Conservation (phyloP, 2,797 vertebrate genomes). For the Sus cebifrons region DNA sequence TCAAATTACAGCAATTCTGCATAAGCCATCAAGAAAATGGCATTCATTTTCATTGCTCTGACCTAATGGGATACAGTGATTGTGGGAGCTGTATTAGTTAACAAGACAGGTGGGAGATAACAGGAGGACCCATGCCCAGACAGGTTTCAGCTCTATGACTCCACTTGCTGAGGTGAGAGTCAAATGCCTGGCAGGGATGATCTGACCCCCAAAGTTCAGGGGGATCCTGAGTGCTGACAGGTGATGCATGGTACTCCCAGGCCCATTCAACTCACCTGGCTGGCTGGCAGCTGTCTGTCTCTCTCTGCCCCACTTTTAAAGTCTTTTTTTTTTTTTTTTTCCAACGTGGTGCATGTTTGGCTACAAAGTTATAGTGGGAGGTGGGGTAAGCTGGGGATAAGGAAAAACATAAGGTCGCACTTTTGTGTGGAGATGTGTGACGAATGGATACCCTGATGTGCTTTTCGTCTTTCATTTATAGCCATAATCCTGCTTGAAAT, state of each 20-base stretch:
- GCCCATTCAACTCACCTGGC: accelerated
- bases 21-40: conserved; percentile 92
- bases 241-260: not conserved
- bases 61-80: conserved; percentile 90
- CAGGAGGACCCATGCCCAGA: conserved; percentile 83
- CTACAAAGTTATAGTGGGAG: conserved; percentile 20
- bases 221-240: conserved; percentile 74
- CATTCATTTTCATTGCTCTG: conserved; percentile 91
- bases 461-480: conserved; percentile 77
- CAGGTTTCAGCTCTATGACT: conserved; percentile 84
- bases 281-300: not conserved
- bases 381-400: conserved; percentile 32
- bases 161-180: conserved; percentile 73
- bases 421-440: conserved; percentile 78
- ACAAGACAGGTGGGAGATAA: conserved; percentile 91
- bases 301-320: conserved; percentile 47
- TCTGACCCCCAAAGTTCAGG: conserved; percentile 84
- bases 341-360: not conserved
- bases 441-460: conserved; percentile 79
- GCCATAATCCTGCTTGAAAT: conserved; percentile 83
- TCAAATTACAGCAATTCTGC: conserved; percentile 93
- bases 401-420: conserved; percentile 53
- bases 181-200: conserved; percentile 78
- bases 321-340: not conserved
- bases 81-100: conserved; percentile 89